Base-by-base conservation (phyloP, 2,113 vertebrate genomes). In the Pseudorasbora parva region DNA sequence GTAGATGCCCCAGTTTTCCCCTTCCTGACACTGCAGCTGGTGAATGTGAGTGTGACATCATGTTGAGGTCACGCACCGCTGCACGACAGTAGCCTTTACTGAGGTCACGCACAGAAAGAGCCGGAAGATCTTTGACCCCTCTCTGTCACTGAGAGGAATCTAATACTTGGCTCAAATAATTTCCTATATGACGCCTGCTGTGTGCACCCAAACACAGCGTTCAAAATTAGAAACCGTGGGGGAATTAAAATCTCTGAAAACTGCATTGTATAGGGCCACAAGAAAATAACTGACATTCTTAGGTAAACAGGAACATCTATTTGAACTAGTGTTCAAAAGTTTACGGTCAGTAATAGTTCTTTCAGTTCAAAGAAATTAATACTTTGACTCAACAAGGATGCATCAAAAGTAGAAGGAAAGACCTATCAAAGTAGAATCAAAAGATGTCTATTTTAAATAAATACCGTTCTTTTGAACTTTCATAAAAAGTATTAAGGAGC, bases 61-160 rank as follows among this genome's bases (percentile, higher is more conserved):
- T 51, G 81, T 69, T 21, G 47, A 59, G 37, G 76, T 78, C 72
- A 19, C 72, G 66, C 45, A 54, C 84, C 56, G 60, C 33, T 59
- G 81, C 72, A 72, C 81, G 54, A 59, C 77, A 73, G 80, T 81
- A 59, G 82, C 85, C 62, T 71, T 78, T 73, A 60, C 27, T 43
- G 80, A 87, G 93, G 91, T 91, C 86, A 66, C 62, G 85, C 86
- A 87, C 89, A 86, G 82, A 85, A 84, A 82, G 56, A 86, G 91
- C 89, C 91, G 68, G 88, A 91, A 93, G 92, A 77, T 74, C 89
- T 88, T 83, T 88, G 87, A 95, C 93, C 93, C 86, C 59, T 23
- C 12, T 27, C 74, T 30, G 1, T 33, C 87, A 85, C 90, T 93
- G 91, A 94, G 92, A 93, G 91, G 88, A 93, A 91, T 92, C 92